Evolutionary conservation across 2,113 vertebrate genomes (phyloP).

Genomic region (Callithrix jacchus): DNA sequence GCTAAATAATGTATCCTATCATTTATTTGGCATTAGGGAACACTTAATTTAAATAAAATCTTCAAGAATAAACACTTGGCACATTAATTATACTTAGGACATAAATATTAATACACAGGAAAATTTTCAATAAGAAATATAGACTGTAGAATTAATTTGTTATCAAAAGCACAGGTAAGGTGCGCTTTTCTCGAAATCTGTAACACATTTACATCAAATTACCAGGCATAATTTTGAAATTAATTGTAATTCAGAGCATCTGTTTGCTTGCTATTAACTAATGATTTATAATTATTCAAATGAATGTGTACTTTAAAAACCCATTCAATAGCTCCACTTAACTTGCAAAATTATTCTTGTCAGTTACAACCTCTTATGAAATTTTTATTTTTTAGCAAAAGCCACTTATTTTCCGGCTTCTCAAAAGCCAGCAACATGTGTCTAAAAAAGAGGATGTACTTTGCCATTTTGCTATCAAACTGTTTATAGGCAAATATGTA

Average conservation of each 20-base stretch:
- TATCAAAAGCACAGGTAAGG: constrained; percentile 65
- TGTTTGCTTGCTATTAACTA: constrained; percentile 75
- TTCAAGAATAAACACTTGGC: constrained; percentile 62
- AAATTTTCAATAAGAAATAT: constrained; percentile 74
- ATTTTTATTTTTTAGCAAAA: constrained; percentile 66
- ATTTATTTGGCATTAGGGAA: constrained; percentile 75
- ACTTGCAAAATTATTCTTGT: constrained; percentile 73
- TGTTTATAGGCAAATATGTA: constrained; percentile 53
- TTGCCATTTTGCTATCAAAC: constrained; percentile 70
- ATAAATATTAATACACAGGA: constrained; percentile 71
- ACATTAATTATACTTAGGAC: constrained; percentile 67
- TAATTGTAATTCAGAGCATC: constrained; percentile 78
- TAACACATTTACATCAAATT: constrained; percentile 79
- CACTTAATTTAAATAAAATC: constrained; percentile 72
- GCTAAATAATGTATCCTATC: constrained; percentile 65
- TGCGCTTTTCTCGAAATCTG: constrained; percentile 68
- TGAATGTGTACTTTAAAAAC: constrained; percentile 60
- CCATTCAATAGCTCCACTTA: constrained; percentile 56
- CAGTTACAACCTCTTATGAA: constrained; percentile 57
- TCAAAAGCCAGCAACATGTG: constrained; percentile 75
- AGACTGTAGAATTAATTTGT: constrained; percentile 65
- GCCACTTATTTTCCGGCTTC: constrained; percentile 63
- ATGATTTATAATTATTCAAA: constrained; percentile 68
- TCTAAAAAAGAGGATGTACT: constrained; percentile 54
- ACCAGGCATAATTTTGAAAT: constrained; percentile 76